Conservation (phyloP, 2,113 vertebrate species). For the Chiloscyllium plagiosum region DNA sequence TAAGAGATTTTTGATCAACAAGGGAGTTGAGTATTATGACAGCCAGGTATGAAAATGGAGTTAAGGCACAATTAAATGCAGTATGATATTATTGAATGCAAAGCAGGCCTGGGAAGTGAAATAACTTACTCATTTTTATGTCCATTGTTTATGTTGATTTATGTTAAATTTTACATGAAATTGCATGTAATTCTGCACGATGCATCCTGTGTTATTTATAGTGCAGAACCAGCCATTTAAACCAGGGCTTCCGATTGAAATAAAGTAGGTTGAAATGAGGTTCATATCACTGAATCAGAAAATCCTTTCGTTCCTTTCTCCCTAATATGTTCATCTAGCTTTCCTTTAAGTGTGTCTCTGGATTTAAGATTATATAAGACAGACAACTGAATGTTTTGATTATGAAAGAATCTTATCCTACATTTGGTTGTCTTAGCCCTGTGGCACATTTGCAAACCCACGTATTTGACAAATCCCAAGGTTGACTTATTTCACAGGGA, state of each 20-base stretch:
- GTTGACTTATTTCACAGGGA: neutral
- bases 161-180: neutral
- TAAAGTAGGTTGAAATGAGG: too few species aligned
- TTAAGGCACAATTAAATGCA: neutral
- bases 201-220: neutral
- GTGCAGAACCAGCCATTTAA: neutral
- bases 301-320: neutral
- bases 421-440: neutral
- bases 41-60: neutral
- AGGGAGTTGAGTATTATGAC: neutral
- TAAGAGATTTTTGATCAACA: too few species aligned
- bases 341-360: neutral
- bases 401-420: neutral
- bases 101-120: too few species aligned
- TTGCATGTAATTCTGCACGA: neutral
- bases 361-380: neutral
- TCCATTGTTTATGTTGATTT: neutral
- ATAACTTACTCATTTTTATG: neutral
- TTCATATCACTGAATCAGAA: neutral
- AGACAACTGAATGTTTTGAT: neutral
- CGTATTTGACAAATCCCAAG: neutral
- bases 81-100: neutral
- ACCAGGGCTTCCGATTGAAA: neutral
- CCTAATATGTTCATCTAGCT: neutral
- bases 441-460: neutral